These are phyloP conservation scores for Arbacia lixula DNA, from an alignment of 53 echinoderm and acorn worm genomes.

Conservation along the genomic window DNA sequence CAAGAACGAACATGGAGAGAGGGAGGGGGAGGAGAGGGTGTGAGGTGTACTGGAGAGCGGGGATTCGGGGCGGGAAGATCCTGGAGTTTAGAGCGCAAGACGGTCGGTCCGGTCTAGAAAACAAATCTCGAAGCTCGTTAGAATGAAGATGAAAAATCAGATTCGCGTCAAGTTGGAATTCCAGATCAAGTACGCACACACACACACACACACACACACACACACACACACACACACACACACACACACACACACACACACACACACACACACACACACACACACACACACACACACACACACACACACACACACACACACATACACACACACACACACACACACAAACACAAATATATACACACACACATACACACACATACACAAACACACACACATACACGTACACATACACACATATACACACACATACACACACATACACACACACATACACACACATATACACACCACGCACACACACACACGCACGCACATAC, in stretches of 20 bases:
- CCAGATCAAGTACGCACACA: not conserved
- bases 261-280: not conserved
- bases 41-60: no score
- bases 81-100: no score
- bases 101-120: conserved; percentile 16
- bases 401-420: not conserved
- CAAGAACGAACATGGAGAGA: no score
- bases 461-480: no score
- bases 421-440: not conserved
- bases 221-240: not conserved
- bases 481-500: no score
- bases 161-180: conserved; percentile 32
- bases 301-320: not conserved
- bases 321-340: not conserved
- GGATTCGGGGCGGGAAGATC: no score
- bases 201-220: not conserved
- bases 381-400: no score
- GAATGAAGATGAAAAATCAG: conserved; percentile 36
- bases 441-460: not conserved
- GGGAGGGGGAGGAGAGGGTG: no score
- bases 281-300: not conserved
- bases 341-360: no score
- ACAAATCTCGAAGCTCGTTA: conserved; percentile 31
- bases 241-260: not conserved
- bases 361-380: no score